phyloP scores from a whole-genome alignment of 1,140 invertebrate species.

The Drosophila mayri region DNA sequence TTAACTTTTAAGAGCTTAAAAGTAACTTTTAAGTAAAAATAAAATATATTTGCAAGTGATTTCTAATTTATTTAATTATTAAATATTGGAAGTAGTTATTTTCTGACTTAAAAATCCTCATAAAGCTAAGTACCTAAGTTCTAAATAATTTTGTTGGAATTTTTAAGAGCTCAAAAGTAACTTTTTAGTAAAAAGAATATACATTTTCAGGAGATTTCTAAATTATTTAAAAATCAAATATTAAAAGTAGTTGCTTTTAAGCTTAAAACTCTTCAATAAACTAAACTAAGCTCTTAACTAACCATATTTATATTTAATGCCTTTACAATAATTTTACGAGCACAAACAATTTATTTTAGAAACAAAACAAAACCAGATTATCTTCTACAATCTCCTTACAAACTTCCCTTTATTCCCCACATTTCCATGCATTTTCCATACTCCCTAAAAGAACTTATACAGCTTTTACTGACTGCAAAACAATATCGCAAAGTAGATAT shows the following conservation, averaged over 20 bases:
- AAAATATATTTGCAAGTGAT: no score
- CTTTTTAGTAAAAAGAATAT: no score
- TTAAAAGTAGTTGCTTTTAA: no score
- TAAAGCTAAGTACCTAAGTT: background rate
- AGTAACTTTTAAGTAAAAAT: no score
- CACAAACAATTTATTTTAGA: background rate
- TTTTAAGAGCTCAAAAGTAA: no score
- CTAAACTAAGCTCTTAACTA: background rate
- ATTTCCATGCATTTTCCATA: background rate
- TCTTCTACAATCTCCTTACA: background rate
- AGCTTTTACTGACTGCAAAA: constrained; percentile 11
- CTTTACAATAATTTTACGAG: background rate
- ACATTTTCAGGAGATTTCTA: background rate
- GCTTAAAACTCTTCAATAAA: background rate
- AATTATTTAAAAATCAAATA: background rate
- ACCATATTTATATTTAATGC: background rate
- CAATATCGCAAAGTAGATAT: constrained; percentile 26
- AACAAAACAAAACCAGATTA: background rate
- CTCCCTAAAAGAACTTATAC: background rate
- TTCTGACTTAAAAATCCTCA: background rate
- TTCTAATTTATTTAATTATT: background rate
- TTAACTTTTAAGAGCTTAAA: no score
- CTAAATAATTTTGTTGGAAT: background rate
- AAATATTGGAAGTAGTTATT: no score
- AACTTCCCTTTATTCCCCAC: background rate